phyloP scores from a whole-genome alignment of 2,888 invertebrate genomes.

The Syritta pipiens region DNA sequence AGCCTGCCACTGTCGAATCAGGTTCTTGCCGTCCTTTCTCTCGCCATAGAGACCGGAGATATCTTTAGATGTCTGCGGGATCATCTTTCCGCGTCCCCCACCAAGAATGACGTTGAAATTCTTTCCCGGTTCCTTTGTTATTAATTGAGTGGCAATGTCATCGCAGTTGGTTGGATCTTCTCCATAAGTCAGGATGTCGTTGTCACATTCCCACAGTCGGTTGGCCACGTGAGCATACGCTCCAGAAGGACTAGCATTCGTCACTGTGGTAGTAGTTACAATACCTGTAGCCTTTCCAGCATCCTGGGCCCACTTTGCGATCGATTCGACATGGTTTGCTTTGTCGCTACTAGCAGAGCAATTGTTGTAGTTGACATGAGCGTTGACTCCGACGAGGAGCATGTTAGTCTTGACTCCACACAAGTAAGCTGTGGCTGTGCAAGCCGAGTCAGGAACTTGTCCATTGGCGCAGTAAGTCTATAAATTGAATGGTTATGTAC shows the following conservation, averaged over 20 bases:
- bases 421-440: slow-evolving; percentile 74
- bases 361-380: slow-evolving; percentile 83
- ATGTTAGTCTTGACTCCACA: slow-evolving; percentile 86
- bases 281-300: slow-evolving; percentile 83
- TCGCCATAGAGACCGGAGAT: slow-evolving; percentile 80
- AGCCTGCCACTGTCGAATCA: slow-evolving; percentile 84
- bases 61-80: slow-evolving; percentile 81
- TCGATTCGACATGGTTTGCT: slow-evolving; percentile 83
- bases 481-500: background rate
- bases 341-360: slow-evolving; percentile 82
- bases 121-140: slow-evolving; percentile 84
- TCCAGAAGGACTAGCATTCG: slow-evolving; percentile 88
- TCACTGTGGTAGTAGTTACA: slow-evolving; percentile 89
- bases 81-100: slow-evolving; percentile 86
- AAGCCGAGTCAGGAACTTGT: slow-evolving; percentile 88
- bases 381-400: slow-evolving; percentile 86
- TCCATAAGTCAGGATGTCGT: slow-evolving; percentile 78
- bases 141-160: slow-evolving; percentile 88
- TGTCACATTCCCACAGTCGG: slow-evolving; percentile 87
- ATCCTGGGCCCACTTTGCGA: slow-evolving; percentile 84
- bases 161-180: slow-evolving; percentile 78
- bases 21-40: slow-evolving; percentile 83
- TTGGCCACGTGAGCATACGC: slow-evolving; percentile 83
- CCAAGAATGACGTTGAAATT: slow-evolving; percentile 88
- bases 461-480: slow-evolving; percentile 83